phyloP scores from a whole-genome alignment of 2,888 invertebrate species.

The Itoplectis maculator region DNA sequence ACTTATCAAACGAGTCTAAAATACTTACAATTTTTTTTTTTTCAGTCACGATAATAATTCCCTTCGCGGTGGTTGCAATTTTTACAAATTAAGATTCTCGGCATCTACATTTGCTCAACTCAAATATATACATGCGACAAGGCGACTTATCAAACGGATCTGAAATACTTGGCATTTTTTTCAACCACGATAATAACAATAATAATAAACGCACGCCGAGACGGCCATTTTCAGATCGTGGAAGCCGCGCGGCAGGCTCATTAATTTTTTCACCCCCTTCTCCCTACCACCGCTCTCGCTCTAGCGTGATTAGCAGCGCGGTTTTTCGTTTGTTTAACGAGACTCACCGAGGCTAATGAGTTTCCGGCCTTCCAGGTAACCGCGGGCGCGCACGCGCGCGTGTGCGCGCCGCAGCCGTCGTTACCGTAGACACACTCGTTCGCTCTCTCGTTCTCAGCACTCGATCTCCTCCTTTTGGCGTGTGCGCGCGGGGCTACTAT shows the following conservation, averaged over 20 bases:
- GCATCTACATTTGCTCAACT: no score
- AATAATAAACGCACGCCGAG: slow-evolving; percentile 20
- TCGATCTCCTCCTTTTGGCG: no score
- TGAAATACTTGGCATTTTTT: background rate
- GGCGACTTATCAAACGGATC: background rate
- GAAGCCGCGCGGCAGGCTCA: slow-evolving; percentile 42
- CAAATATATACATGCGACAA: background rate
- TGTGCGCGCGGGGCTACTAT: slow-evolving; percentile 1
- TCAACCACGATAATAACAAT: slow-evolving; percentile 8
- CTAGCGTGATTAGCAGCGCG: slow-evolving; percentile 55
- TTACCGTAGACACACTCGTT: slow-evolving; percentile 49
- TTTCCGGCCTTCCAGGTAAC: slow-evolving; percentile 58
- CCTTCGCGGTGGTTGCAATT: no score
- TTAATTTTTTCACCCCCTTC: slow-evolving; percentile 41
- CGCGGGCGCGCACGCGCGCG: no score
- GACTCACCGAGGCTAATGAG: slow-evolving; percentile 64
- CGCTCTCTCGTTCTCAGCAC: no score
- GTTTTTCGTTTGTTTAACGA: slow-evolving; percentile 59
- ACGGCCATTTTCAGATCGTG: slow-evolving; percentile 45
- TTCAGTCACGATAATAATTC: no score
- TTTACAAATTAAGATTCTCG: background rate
- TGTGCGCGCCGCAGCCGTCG: slow-evolving; percentile 1
- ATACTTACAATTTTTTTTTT: no score
- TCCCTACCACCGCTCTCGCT: slow-evolving; percentile 1
- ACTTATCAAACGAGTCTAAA: no score